Base-by-base conservation (phyloP, 1,140 invertebrate species). In the Mamestra configurata region DNA sequence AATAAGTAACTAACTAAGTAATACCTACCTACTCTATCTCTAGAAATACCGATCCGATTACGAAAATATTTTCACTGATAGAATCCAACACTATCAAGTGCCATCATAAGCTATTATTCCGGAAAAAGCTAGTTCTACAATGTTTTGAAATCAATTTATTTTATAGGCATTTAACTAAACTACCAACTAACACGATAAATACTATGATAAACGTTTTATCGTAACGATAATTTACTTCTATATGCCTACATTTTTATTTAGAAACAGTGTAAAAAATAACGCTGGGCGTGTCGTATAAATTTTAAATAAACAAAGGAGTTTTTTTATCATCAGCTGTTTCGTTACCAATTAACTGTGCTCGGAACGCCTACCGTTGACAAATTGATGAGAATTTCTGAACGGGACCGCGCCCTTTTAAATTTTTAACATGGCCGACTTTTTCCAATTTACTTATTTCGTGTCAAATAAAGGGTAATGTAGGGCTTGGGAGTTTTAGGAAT, bases 291-390 rank as follows among this genome's bases (percentile, higher is more conserved):
- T 87, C 61, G 82, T 78, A 61, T 61, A 76, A 76, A 49, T 77
- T 83, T 85, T 78, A 84, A 87, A 90, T 89, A 90, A 90, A 91
- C 87, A 91, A 88, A 80, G 85, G 77, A 79, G 79, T 84, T 91
- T 92, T 91, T n/a, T 91, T 89, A 90, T 88, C 57, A 89, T 89
- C 73, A 76, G 57, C 73, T 76, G 82, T 83, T 77, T 87, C 87
- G 84, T 87, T 86, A 82, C 89, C 90, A 91, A 92, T 93, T 91
- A 92, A 84, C 37, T 75, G 76, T 77, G 80, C 78, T 83, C 72
- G 89, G 83, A 90, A 91, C 91, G 90, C 89, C 90, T 90, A 85
- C 80, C 40, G 82, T 83, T 90, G 90, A 93, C 91, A 92, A 90
- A 92, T 93, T 93, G 87, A 85, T 80, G 82, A 77, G 76, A 11